Percentiles rank a stretch among this genome's conserved stretches.
Conservation (phyloP, 2,797 vertebrate genomes). For the Gallinago solitaria region DNA sequence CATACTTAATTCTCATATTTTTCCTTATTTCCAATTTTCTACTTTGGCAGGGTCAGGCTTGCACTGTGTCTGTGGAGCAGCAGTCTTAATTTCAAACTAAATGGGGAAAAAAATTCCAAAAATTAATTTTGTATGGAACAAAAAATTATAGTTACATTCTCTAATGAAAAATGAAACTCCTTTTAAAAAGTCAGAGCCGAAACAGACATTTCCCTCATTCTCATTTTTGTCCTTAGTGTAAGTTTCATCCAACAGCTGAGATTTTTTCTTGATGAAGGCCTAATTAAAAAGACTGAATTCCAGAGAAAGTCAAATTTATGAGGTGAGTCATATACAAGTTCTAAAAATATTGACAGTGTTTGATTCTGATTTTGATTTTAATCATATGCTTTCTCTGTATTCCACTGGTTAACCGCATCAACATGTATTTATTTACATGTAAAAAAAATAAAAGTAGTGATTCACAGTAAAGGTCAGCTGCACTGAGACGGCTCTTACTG, state of each 20-base stretch:
- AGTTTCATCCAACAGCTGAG: background rate
- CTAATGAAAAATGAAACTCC: background rate
- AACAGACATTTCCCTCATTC: background rate
- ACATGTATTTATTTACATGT: background rate
- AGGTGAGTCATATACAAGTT: background rate
- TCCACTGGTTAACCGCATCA: background rate
- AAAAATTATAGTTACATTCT: background rate
- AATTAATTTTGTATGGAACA: background rate
- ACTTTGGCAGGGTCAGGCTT: background rate
- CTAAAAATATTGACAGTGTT: background rate
- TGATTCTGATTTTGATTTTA: slow-evolving; percentile 18
- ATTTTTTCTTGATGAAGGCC: background rate
- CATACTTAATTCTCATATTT: background rate
- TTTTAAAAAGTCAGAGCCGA: background rate
- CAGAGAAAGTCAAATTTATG: background rate
- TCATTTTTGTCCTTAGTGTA: background rate
- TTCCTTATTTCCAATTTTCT: background rate
- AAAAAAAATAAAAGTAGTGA: background rate
- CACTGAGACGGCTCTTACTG: background rate
- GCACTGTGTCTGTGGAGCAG: background rate
- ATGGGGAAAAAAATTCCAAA: background rate
- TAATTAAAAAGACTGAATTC: background rate
- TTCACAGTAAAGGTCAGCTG: background rate
- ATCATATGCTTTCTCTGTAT: background rate
- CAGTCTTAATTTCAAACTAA: background rate